Base-by-base conservation (phyloP, 2,113 vertebrate species). In the Equus quagga region DNA sequence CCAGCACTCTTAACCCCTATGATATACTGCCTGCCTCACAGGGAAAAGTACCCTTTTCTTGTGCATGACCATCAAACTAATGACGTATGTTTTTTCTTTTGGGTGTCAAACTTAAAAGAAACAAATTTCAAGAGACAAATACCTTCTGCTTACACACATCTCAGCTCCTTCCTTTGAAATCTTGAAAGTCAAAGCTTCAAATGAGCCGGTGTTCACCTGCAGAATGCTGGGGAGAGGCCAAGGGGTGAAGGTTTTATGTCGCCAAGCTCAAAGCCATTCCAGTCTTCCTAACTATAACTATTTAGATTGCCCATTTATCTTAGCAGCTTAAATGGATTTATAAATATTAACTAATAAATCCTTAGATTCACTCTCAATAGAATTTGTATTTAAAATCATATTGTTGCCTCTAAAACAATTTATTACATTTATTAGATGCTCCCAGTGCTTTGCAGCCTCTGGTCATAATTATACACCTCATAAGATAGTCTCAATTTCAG, bases 331-430 rank as follows among this genome's bases (percentile, higher is more conserved):
- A 88, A 67, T 78, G 36, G 58, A 89, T 94, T 96, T 96, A 83
- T 60, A 95, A 87, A 89, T 96, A 93, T 81, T 86, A 93, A 81
- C 54, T 75, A 87, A 97, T 81, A 94, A 96, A 88, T 70, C 80
- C 6, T 73, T 31, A 91, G 85, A 44, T 69, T 33, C 56, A 72
- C 5, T 93, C 33, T 67, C 85, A 75, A 56, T 17, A 49, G 51
- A 82, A 82, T 89, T 64, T 72, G 17, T 73, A 49, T 75, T 76
- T 91, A 95, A 93, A 89, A 87, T 76, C 75, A 70, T 75, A 75
- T 46, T 73, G 23, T 54, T 97, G 31, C 78, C 18, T 33, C 12
- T 24, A 72, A 91, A 79, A 67, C 49, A 91, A 58, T 15, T 5
- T 18, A 70, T 46, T 75, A 75, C 14, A 31, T 78, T 93, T 89